Percentiles rank a stretch among this genome's conserved stretches.
phyloP scores from a whole-genome alignment of 2,797 vertebrate genomes.

The Chloroceryle inda region DNA sequence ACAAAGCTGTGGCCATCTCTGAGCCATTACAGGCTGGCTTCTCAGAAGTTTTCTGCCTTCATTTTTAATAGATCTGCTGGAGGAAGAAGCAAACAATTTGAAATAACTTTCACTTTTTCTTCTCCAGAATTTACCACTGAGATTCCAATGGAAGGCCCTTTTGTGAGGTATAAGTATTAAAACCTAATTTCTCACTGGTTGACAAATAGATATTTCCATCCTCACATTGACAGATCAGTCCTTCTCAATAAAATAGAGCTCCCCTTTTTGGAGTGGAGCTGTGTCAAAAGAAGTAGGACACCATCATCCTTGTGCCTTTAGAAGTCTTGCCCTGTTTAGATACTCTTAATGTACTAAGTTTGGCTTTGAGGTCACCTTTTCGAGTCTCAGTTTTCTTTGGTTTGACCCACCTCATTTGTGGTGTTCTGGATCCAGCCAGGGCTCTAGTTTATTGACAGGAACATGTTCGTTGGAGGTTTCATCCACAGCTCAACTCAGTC shows the following conservation, averaged over 20 bases:
- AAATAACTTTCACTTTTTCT: not conserved
- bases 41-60: not conserved
- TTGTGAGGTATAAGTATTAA: not conserved
- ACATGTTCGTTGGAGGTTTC: not conserved
- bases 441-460: not conserved
- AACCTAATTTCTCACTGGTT: not conserved
- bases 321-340: not conserved
- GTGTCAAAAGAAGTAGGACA: not conserved
- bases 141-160: not conserved
- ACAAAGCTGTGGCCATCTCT: not conserved
- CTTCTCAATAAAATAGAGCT: not conserved
- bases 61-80: not conserved
- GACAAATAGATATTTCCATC: not conserved
- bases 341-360: not conserved
- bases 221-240: not conserved
- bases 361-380: not conserved
- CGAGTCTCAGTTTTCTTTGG: not conserved
- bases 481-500: not conserved
- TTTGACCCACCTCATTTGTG: not conserved
- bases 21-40: not conserved
- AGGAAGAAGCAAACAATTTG: not conserved
- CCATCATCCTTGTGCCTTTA: not conserved
- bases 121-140: not conserved
- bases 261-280: not conserved
- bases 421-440: not conserved